A percentile compares a stretch with the other conserved stretches of the same genome.
Conservation (phyloP, 2,797 vertebrate genomes). For the Ptychadena robeensis region DNA sequence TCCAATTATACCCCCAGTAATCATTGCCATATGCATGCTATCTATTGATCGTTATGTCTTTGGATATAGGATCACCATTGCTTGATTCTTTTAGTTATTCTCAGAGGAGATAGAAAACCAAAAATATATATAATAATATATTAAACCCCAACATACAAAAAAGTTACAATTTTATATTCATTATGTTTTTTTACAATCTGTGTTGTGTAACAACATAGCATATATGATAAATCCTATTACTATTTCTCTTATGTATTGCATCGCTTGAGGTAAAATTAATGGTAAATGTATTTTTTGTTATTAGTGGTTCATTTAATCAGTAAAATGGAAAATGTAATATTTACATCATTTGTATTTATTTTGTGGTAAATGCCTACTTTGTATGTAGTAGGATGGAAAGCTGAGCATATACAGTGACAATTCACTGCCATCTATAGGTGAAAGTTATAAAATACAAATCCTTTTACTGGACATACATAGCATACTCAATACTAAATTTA, state of each 20-base stretch:
- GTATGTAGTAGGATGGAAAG: conserved; percentile 27
- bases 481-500: background rate
- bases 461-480: background rate
- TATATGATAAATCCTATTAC: background rate
- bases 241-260: background rate
- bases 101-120: too few relatives aligned
- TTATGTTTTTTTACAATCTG: too few relatives aligned
- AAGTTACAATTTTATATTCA: too few relatives aligned
- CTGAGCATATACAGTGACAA: conserved; percentile 28
- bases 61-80: too few relatives aligned
- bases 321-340: background rate
- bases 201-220: too few relatives aligned
- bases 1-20: too few relatives aligned
- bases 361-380: background rate
- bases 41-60: too few relatives aligned
- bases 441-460: conserved; percentile 22
- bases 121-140: too few relatives aligned
- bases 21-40: too few relatives aligned
- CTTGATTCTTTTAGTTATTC: too few relatives aligned
- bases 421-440: conserved; percentile 56
- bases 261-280: background rate
- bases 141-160: too few relatives aligned
- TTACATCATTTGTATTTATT: background rate
- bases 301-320: background rate
- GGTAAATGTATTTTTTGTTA: background rate